Evolutionary conservation across 2,888 invertebrate genomes (phyloP).

Genomic region (Drosophila monieri): DNA sequence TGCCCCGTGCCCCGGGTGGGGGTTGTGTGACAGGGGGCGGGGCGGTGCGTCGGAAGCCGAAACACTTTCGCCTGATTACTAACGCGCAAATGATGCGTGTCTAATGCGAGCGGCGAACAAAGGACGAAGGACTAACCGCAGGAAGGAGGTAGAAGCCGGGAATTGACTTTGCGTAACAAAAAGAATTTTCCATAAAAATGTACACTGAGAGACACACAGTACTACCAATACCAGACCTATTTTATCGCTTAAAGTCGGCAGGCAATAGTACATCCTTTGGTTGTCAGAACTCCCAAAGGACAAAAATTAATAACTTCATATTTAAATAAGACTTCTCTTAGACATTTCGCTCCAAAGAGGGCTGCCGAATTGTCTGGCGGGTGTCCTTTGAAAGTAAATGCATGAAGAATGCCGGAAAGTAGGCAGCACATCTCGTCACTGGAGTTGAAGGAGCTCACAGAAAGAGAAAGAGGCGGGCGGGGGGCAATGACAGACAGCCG

Average conservation of each 20-base stretch:
- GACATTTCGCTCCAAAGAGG: neutral
- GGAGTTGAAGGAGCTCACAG: neutral
- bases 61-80: slow-evolving; percentile 80
- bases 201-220: slow-evolving; percentile 13
- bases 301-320: neutral
- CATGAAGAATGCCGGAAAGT: slow-evolving; percentile 60
- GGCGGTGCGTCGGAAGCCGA: slow-evolving; percentile 52
- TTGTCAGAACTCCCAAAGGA: no score
- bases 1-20: neutral
- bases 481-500: slow-evolving; percentile 45
- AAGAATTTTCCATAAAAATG: slow-evolving; percentile 40
- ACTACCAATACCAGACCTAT: no score
- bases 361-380: slow-evolving; percentile 37
- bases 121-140: slow-evolving; percentile 27
- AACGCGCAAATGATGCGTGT: slow-evolving; percentile 79
- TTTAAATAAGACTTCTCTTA: neutral
- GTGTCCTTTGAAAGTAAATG: slow-evolving; percentile 30
- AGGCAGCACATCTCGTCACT: slow-evolving; percentile 53
- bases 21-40: slow-evolving; percentile 2
- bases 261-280: no score
- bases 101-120: slow-evolving; percentile 64
- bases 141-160: slow-evolving; percentile 9
- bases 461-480: slow-evolving; percentile 19
- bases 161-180: slow-evolving; percentile 22
- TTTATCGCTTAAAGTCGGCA: no score